Evolutionary conservation across 1,140 invertebrate species (phyloP).

Genomic region (Bombus breviceps): DNA sequence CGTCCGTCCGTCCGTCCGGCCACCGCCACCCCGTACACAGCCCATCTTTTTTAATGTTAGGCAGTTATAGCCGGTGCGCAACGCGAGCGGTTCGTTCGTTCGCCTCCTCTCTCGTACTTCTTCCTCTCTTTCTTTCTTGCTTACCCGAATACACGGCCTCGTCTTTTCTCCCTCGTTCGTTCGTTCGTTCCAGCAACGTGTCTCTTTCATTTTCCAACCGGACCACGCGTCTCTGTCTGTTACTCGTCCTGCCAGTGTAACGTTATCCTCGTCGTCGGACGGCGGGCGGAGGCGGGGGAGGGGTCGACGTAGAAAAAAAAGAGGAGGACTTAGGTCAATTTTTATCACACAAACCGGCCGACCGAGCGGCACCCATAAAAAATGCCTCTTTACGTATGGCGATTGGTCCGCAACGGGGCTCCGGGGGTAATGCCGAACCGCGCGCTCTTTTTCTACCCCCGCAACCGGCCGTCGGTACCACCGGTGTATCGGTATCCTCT

Average conservation of each 20-base stretch:
- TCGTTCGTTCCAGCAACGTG: not conserved
- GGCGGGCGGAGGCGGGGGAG: not conserved
- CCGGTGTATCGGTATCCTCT: constrained; percentile 60
- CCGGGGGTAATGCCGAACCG: constrained; percentile 80
- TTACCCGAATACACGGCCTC: not conserved
- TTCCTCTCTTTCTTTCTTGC: not conserved
- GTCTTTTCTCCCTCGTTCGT: not conserved
- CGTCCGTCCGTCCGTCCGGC: constrained; percentile 54
- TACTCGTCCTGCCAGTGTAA: not conserved
- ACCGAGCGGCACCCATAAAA: constrained; percentile 82
- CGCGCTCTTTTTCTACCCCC: constrained; percentile 71
- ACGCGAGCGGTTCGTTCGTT: constrained; percentile 64
- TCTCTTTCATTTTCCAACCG: constrained; percentile 29
- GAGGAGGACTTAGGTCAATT: constrained; percentile 81
- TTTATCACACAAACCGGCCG: constrained; percentile 82
- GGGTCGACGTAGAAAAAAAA: constrained; percentile 69
- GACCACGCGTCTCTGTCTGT: constrained; percentile 8
- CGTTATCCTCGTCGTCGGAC: constrained; percentile 3
- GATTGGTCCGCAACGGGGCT: constrained; percentile 81
- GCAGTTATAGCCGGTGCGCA: constrained; percentile 81
- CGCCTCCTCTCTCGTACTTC: not conserved
- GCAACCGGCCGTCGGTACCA: constrained; percentile 24
- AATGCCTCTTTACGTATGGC: constrained; percentile 84
- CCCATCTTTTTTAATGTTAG: constrained; percentile 84
- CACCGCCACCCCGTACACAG: constrained; percentile 77